A percentile compares a stretch with the other conserved stretches of the same genome.
These are phyloP conservation scores for Alcedo atthis DNA, from an alignment of 2,797 vertebrate species.

Conservation along the genomic window DNA sequence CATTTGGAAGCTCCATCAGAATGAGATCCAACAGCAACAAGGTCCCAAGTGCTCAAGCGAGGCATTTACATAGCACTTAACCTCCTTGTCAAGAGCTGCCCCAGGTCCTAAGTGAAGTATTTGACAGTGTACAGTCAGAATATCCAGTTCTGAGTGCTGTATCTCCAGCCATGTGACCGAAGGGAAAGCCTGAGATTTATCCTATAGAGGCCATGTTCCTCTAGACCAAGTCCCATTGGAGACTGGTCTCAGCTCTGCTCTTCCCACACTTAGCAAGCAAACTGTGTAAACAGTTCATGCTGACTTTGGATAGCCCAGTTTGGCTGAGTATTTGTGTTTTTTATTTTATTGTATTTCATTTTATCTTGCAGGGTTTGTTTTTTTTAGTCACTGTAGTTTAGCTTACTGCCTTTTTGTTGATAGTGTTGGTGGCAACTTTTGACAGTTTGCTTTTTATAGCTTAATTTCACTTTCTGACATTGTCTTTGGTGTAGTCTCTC, in stretches of 20 bases:
- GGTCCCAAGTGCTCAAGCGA: not conserved
- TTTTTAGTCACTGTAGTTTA: not conserved
- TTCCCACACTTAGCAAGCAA: not conserved
- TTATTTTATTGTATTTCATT: not conserved
- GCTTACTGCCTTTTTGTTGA: constrained; percentile 27
- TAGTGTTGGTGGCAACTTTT: constrained; percentile 34
- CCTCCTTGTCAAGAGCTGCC: not conserved
- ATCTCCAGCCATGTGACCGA: not conserved
- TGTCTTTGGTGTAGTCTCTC: constrained; percentile 42
- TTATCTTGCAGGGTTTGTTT: not conserved
- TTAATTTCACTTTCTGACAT: constrained; percentile 56
- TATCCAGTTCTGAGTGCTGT: not conserved
- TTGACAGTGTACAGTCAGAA: not conserved
- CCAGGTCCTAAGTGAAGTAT: not conserved
- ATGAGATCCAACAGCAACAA: not conserved
- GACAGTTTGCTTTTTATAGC: constrained; percentile 24
- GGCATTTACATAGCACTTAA: constrained; percentile 40
- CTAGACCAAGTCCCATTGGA: not conserved
- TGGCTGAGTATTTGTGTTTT: not conserved
- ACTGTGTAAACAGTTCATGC: not conserved
- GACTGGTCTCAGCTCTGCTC: not conserved
- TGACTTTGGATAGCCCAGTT: not conserved
- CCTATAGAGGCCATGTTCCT: not conserved
- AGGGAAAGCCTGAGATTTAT: not conserved
- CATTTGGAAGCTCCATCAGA: not conserved